A percentile compares a stretch with the other conserved stretches of the same genome.
Conservation (phyloP, 2,113 vertebrate genomes). For the Anser cygnoides region DNA sequence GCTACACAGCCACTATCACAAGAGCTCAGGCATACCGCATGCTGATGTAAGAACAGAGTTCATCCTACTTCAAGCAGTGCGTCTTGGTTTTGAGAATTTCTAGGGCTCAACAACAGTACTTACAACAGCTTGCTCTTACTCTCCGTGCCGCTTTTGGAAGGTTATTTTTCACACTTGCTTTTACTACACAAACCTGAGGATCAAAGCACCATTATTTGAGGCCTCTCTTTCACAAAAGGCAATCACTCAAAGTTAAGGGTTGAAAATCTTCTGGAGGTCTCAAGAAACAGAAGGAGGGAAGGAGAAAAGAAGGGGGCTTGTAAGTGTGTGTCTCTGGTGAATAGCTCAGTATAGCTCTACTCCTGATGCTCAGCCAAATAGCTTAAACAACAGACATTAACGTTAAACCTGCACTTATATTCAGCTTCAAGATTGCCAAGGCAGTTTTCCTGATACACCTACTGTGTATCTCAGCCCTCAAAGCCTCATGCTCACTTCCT, state of each 20-base stretch:
- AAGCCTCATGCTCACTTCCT: constrained; percentile 65
- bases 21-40: not conserved
- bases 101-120: not conserved
- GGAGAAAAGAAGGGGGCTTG: not conserved
- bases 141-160: fast-evolving
- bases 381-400: constrained; percentile 8
- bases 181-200: not conserved
- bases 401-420: constrained; percentile 41
- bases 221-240: not conserved
- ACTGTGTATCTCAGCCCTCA: constrained; percentile 37
- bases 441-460: constrained; percentile 37
- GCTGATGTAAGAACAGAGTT: fast-evolving
- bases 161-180: not conserved
- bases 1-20: fast-evolving
- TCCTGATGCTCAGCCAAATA: constrained; percentile 15
- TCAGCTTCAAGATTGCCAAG: constrained; percentile 14
- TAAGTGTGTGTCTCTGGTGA: not conserved
- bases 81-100: fast-evolving
- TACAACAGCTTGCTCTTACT: not conserved
- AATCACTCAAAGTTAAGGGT: fast-evolving
- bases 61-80: fast-evolving
- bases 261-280: not conserved
- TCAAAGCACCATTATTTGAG: not conserved
- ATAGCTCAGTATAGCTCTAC: not conserved
- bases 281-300: not conserved